Evolutionary conservation across 2,113 vertebrate species (phyloP).

Genomic region (Bufo gargarizans): DNA sequence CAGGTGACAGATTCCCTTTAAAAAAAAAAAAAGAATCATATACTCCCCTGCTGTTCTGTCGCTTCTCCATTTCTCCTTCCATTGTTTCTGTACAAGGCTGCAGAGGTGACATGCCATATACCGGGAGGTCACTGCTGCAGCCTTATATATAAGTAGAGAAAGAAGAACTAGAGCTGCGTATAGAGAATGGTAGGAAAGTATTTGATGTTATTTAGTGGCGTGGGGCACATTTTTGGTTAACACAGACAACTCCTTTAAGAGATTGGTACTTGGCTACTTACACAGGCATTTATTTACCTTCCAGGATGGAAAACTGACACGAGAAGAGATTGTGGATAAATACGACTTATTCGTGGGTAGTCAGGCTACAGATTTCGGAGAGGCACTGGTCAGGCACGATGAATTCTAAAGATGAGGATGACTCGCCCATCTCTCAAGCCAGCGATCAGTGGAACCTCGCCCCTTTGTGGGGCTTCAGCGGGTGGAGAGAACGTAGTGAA

Average conservation of each 20-base stretch:
- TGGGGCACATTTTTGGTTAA: too few species aligned
- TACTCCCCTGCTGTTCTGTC: too few species aligned
- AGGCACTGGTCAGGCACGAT: slow-evolving; percentile 87
- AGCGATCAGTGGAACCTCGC: neutral
- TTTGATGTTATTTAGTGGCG: too few species aligned
- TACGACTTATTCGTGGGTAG: slow-evolving; percentile 92
- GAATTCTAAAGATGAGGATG: slow-evolving; percentile 76
- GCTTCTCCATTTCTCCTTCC: too few species aligned
- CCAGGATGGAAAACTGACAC: slow-evolving; percentile 87
- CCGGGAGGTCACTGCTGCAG: neutral
- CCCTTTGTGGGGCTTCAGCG: neutral
- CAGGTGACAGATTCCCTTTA: too few species aligned
- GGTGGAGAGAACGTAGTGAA: slow-evolving; percentile 45
- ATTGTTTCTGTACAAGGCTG: too few species aligned
- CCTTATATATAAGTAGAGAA: too few species aligned
- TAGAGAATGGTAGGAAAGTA: too few species aligned
- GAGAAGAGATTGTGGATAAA: slow-evolving; percentile 87
- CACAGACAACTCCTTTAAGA: too few species aligned
- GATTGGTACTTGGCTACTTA: neutral
- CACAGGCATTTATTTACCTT: neutral
- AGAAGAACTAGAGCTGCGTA: too few species aligned
- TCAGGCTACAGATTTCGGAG: slow-evolving; percentile 92
- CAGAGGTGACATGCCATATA: too few species aligned
- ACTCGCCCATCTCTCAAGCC: slow-evolving; percentile 7
- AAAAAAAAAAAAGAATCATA: neutral